Evolutionary conservation across 92 coral and sea anemone genomes (phyloP).

Genomic region (Phymanthus crucifer): DNA sequence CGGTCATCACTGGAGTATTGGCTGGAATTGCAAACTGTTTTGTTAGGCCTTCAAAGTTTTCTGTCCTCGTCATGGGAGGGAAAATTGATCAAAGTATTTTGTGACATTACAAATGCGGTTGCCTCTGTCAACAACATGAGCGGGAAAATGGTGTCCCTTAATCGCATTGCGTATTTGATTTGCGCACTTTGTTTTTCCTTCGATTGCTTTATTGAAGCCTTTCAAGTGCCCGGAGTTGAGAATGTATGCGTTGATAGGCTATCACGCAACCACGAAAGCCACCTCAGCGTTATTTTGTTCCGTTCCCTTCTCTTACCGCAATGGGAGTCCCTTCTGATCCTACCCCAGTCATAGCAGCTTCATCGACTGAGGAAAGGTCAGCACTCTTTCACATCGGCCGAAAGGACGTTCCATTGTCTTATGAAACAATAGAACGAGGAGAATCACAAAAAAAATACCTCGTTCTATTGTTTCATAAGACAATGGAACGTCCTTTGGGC

Average conservation of each 20-base stretch:
- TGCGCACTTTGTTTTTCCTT: constrained; percentile 25
- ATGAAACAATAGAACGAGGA: too few relatives aligned
- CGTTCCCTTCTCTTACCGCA: constrained; percentile 31
- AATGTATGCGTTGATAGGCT: constrained; percentile 11
- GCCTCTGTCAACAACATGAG: constrained; percentile 24
- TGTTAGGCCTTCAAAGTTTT: constrained; percentile 43
- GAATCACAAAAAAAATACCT: too few relatives aligned
- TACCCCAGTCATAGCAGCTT: constrained; percentile 1
- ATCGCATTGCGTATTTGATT: constrained; percentile 9
- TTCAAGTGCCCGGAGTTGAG: constrained; percentile 22
- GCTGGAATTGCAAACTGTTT: constrained; percentile 26
- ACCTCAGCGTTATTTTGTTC: constrained; percentile 2
- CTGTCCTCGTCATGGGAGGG: constrained; percentile 5
- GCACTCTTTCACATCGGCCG: too few relatives aligned
- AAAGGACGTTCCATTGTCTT: too few relatives aligned
- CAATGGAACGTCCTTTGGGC: too few relatives aligned
- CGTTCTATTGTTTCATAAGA: too few relatives aligned
- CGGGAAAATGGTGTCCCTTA: constrained; percentile 14
- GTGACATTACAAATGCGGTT: constrained; percentile 40
- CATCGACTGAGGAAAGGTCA: constrained; percentile 24
- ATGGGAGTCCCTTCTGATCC: constrained; percentile 12
- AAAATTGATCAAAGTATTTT: constrained; percentile 13
- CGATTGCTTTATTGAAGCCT: constrained; percentile 12
- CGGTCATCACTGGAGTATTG: too few relatives aligned
- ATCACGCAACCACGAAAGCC: background rate